Base-by-base conservation (phyloP, 2,113 vertebrate species). In the Pleuronectes platessa region DNA sequence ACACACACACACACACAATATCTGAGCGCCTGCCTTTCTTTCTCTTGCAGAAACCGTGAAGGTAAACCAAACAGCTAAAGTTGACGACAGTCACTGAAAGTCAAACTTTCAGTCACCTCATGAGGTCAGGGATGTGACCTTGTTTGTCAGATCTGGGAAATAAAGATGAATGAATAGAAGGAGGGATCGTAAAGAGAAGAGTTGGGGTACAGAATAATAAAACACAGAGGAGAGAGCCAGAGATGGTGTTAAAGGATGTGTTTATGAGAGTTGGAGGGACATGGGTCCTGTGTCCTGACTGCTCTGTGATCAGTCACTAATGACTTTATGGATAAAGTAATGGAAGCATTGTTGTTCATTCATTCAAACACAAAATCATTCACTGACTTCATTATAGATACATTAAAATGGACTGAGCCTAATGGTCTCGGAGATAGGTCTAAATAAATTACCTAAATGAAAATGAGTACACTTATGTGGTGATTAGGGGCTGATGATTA, bases 391-490 rank as follows among this genome's bases (percentile, higher is more conserved):
- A 54, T 70, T 55, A 49, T 10, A 63, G 12, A 17, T n/a, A 6
- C 61, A 65, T 68, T 27, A 45, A 64, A 75, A 53, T 65, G 0
- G 79, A 51, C 23, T 74, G 31, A 24, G 14, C 20, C 18, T 66
- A 63, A 58, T 31, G 21, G 68, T 47, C n/a, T 76, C 51, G 26
- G 58, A 47, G 37, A 37, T 9, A 65, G 8, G 55, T 73, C 24
- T 18, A 24, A 60, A 20, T 26, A 53, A 74, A 75, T 63, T 4
- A 74, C 45, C 24, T 26, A 0, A 63, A 78, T 51, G 42, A 5
- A 74, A 64, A 60, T 51, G 12, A 60, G 21, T 18, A 31, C 9
- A n/a, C 11, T 56, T 67, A 74, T 76, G 49, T 27, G 59, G 78
- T 71, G 61, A 79, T 68, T 76, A 58, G 47, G 0, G 3, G 7